phyloP scores from a whole-genome alignment of 2,888 invertebrate species.

The Meiosimyza platycephala region DNA sequence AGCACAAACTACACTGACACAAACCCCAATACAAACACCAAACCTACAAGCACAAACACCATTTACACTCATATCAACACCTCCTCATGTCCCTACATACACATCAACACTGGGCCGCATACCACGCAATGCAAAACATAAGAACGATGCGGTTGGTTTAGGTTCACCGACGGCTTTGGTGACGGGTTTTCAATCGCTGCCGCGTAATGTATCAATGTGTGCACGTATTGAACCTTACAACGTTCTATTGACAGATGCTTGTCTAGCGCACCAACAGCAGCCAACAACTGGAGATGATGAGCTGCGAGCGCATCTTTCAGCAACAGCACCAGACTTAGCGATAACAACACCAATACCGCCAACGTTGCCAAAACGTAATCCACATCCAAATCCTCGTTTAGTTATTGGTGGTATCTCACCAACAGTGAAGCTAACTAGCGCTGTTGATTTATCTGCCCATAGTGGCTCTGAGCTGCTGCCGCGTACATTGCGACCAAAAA shows the following conservation, averaged over 20 bases:
- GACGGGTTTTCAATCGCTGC: constrained; percentile 31
- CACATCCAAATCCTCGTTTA: constrained; percentile 26
- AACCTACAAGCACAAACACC: constrained; percentile 17
- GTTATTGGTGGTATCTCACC: neutral
- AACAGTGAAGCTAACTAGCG: neutral
- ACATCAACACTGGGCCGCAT: constrained; percentile 44
- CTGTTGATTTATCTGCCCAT: constrained; percentile 45
- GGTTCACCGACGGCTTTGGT: neutral
- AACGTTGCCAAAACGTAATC: constrained; percentile 43
- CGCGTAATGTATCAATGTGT: constrained; percentile 17
- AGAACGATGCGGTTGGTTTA: neutral
- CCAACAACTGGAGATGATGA: too few species aligned
- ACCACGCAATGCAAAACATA: constrained; percentile 22
- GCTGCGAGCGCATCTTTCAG: neutral
- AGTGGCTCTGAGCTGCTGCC: constrained; percentile 50
- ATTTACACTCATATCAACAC: constrained; percentile 21
- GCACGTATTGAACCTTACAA: constrained; percentile 46
- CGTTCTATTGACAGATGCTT: constrained; percentile 45
- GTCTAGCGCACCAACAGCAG: neutral
- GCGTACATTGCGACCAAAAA: constrained; percentile 20
- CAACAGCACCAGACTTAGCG: neutral
- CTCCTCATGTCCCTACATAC: constrained; percentile 29
- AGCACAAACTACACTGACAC: constrained; percentile 45
- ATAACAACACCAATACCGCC: neutral
- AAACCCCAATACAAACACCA: constrained; percentile 28